Base-by-base conservation (phyloP, 1,140 invertebrate genomes). In the Temnothorax curvispinosus region DNA sequence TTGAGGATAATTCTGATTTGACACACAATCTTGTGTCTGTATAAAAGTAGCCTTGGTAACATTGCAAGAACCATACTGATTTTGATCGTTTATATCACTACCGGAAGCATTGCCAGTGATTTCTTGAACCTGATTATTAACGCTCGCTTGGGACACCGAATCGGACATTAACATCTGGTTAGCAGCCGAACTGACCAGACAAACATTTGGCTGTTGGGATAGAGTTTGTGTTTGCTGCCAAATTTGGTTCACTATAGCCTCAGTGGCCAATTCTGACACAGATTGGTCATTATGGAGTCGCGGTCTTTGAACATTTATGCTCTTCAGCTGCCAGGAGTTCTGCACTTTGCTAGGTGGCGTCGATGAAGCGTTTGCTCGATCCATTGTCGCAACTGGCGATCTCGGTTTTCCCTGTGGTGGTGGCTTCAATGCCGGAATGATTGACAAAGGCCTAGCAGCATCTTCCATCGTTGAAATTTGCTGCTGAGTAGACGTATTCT, bases 341-440 rank as follows among this genome's bases (percentile, higher is more conserved):
- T 94, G 94, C 2, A 95, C 93, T 62, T 94, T 94, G 7, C 77
- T 91, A 0, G 93, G 92, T 35, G 94, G 58, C 65, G 47, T 15
- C 88, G 9, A 78, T 76, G 0, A 84, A 6, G 56, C 8, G 9
- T 32, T 50, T 13, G 41, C 18, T 60, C 85, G 60, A 64, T 21
- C 91, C 85, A 50, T 91, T 69, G 52, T 94, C 88, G 11, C 54
- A 47, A 94, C 90, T 0, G 93, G 93, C 0, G 95, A 94, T 44
- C 94, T 94, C 0, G 93, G 92, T 75, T 94, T 95, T 0, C 62
- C 90, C 54, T 94, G 94, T 0, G 96, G 95, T 0, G 96, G 95
- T 27, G 96, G 96, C 64, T 92, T 90, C 1, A 96, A 75, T 8
- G 93, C 87, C 1, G 96, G 96, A 52, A 96, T 95, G 0, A 75